Evolutionary conservation across 2,888 invertebrate genomes (phyloP).

Genomic region (Anagyrus pseudococci): DNA sequence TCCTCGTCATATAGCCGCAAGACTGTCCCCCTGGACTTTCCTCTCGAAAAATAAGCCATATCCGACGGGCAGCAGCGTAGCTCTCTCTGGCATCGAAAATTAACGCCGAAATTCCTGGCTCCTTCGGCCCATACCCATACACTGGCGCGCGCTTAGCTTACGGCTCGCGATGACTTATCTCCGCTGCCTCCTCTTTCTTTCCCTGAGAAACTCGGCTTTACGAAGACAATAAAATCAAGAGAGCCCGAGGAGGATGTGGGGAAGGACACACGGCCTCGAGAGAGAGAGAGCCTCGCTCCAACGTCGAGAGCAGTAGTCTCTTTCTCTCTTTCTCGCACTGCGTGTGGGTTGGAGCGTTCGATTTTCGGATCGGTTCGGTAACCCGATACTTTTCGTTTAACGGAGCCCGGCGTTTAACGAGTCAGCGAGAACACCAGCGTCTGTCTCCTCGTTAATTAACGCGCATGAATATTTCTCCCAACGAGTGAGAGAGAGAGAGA

Average conservation of each 20-base stretch:
- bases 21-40: no score
- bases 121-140: no score
- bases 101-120: no score
- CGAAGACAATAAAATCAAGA: conserved; percentile 26
- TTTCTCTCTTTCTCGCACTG: background rate
- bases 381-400: conserved; percentile 38
- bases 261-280: background rate
- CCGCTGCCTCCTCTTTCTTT: conserved; percentile 11
- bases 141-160: background rate
- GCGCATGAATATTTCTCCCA: no score
- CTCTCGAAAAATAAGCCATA: conserved; percentile 35
- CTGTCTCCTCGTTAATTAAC: no score
- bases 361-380: conserved; percentile 23
- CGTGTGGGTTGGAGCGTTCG: conserved; percentile 13
- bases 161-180: conserved; percentile 31
- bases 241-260: background rate
- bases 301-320: background rate
- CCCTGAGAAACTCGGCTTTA: conserved; percentile 22
- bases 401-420: conserved; percentile 33
- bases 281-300: background rate
- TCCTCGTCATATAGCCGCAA: background rate
- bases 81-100: no score
- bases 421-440: no score
- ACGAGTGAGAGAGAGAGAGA: no score
- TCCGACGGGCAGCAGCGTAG: conserved; percentile 1